These are phyloP conservation scores for Grammomys dolichurus DNA, from an alignment of 2,113 vertebrate genomes.

Conservation along the genomic window DNA sequence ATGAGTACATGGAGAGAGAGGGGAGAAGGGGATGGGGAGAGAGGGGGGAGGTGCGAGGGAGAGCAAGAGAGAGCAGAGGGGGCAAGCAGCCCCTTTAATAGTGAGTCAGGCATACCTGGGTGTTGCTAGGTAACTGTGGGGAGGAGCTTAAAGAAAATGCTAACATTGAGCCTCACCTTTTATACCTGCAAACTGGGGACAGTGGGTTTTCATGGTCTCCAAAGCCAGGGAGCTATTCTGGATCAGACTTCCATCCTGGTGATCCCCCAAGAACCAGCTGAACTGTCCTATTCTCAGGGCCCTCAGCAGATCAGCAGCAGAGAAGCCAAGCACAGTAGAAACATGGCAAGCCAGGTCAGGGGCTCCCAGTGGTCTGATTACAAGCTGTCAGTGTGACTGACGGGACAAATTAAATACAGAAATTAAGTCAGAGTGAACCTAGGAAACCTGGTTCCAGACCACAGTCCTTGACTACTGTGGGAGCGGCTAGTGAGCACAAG, in stretches of 20 bases:
- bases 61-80: no score
- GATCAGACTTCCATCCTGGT: conserved; percentile 27
- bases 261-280: conserved; percentile 27
- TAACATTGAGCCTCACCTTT: neutral
- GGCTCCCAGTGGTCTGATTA: neutral
- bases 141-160: no score
- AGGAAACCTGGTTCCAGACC: neutral
- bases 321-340: neutral
- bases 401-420: neutral
- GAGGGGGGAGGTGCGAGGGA: no score
- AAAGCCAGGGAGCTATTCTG: neutral
- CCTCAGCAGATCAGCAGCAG: neutral
- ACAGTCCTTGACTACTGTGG: neutral
- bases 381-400: neutral
- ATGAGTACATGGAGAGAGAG: no score
- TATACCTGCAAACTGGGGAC: neutral
- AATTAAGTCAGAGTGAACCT: neutral
- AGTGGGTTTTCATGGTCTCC: neutral
- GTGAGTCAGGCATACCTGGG: no score
- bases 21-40: no score
- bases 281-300: neutral
- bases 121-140: no score
- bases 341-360: neutral
- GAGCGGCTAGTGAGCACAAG: neutral
- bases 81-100: no score